These are phyloP conservation scores for Epirrhoe alternata DNA, from an alignment of 2,888 invertebrate genomes.

Conservation along the genomic window DNA sequence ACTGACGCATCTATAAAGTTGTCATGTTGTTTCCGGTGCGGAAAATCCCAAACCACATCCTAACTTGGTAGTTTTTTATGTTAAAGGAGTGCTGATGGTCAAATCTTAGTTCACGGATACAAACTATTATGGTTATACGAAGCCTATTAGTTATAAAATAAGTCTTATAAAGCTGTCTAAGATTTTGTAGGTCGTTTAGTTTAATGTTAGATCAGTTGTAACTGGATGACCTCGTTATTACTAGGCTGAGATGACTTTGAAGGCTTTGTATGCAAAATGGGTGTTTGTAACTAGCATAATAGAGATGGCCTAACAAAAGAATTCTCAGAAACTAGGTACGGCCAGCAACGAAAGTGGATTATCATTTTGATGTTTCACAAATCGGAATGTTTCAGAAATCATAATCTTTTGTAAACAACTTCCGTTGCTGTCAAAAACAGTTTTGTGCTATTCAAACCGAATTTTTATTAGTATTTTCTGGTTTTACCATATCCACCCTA, in stretches of 20 bases:
- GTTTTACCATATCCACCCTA: no score
- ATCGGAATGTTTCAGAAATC: no score
- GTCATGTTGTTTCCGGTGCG: constrained; percentile 1
- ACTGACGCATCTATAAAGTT: background rate
- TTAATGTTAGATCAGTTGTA: background rate
- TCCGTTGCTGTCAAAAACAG: no score
- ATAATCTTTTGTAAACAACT: no score
- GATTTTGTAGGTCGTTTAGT: background rate
- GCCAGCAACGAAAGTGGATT: no score
- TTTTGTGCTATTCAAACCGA: no score
- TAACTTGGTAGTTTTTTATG: background rate
- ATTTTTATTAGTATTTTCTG: no score
- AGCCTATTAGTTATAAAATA: background rate
- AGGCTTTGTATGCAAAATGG: background rate
- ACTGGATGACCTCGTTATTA: background rate
- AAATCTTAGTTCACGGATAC: background rate
- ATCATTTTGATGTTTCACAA: no score
- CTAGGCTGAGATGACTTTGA: background rate
- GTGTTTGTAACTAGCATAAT: no score
- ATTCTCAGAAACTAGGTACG: no score
- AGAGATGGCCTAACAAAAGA: no score
- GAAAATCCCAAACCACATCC: constrained; percentile 1
- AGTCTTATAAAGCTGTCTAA: background rate
- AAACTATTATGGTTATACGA: background rate
- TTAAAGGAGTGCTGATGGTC: background rate